Percentiles rank a stretch among this genome's conserved stretches.
These are phyloP conservation scores for Formica aserva DNA, from an alignment of 2,888 invertebrate species.

Conservation along the genomic window DNA sequence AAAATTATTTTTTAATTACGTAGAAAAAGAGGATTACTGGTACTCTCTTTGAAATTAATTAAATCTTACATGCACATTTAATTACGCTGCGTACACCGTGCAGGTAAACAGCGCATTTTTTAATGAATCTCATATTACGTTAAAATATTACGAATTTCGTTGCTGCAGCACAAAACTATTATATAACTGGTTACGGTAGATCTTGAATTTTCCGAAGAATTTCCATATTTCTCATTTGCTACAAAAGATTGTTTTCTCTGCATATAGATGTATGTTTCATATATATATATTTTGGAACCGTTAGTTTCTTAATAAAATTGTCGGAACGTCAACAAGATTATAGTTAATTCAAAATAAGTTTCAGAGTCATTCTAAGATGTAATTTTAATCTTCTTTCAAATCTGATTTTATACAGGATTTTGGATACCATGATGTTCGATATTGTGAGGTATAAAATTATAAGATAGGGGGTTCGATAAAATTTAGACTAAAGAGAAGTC, in stretches of 20 bases:
- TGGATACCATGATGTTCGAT: neutral
- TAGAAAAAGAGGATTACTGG: neutral
- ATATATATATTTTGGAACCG: neutral
- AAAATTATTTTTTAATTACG: slow-evolving; percentile 26
- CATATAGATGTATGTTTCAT: neutral
- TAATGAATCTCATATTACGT: slow-evolving; percentile 29
- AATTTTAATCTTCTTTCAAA: neutral
- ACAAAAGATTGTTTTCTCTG: neutral
- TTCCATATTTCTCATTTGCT: neutral
- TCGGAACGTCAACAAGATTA: neutral
- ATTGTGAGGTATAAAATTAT: neutral
- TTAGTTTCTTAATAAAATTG: neutral
- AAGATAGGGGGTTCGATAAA: neutral
- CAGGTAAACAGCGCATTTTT: neutral
- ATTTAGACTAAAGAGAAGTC: slow-evolving; percentile 11
- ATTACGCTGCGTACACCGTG: neutral
- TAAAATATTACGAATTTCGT: slow-evolving; percentile 37
- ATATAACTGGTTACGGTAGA: neutral
- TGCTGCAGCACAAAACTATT: neutral
- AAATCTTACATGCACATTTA: slow-evolving; percentile 41
- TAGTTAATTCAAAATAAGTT: neutral
- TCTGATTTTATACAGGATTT: neutral
- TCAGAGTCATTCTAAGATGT: neutral
- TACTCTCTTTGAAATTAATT: slow-evolving; percentile 35
- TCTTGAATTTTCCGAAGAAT: neutral